phyloP scores from a whole-genome alignment of 2,888 invertebrate genomes.

The Chouioia cunea region DNA sequence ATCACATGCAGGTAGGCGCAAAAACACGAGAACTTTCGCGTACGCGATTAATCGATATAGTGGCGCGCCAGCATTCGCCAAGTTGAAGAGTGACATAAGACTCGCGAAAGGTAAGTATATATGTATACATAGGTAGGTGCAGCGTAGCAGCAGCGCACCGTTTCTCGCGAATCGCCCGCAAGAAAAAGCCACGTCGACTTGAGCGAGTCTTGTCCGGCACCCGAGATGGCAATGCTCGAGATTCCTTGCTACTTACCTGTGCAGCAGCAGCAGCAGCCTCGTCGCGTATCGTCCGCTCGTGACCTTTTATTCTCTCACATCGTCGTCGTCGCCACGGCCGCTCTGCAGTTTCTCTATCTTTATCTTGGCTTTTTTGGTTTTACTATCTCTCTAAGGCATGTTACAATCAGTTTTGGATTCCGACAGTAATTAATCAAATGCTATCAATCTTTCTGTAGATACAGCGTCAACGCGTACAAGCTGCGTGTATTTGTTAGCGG shows the following conservation, averaged over 20 bases:
- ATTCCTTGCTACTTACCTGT: constrained; percentile 20
- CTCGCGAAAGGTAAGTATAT: background rate
- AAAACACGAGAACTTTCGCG: constrained; percentile 24
- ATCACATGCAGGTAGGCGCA: background rate
- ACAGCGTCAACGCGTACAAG: no score
- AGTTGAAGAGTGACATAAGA: constrained; percentile 33
- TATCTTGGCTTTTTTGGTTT: background rate
- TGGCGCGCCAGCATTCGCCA: background rate
- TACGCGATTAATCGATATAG: constrained; percentile 26
- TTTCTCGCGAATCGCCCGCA: no score
- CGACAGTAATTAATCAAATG: constrained; percentile 12
- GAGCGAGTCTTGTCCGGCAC: constrained; percentile 5
- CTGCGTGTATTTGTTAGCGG: no score
- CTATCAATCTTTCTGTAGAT: background rate
- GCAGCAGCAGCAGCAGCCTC: background rate
- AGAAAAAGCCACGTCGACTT: no score
- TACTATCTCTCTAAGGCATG: background rate
- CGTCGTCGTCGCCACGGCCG: background rate
- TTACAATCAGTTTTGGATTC: constrained; percentile 14
- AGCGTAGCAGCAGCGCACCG: no score
- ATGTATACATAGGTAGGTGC: no score
- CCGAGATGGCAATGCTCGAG: constrained; percentile 40
- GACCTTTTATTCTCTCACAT: constrained; percentile 9
- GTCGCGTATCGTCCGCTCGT: background rate
- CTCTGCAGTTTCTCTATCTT: background rate